A percentile compares a stretch with the other conserved stretches of the same genome.
phyloP scores from a whole-genome alignment of 2,113 vertebrate genomes.

The Siniperca chuatsi region DNA sequence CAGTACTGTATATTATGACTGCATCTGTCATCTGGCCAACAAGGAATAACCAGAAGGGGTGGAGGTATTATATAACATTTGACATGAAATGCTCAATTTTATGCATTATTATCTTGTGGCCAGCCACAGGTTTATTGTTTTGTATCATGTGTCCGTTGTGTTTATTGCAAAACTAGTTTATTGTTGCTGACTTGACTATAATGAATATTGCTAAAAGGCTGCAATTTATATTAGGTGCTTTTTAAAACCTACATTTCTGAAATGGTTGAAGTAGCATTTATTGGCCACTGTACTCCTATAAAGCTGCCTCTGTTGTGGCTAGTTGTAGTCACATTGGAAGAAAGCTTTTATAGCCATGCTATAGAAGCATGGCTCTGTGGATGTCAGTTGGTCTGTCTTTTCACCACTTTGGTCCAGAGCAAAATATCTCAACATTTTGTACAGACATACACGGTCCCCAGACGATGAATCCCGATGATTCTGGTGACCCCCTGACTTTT shows the following conservation, averaged over 20 bases:
- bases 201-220: background rate
- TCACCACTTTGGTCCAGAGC: background rate
- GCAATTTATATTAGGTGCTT: background rate
- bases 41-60: background rate
- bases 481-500: background rate
- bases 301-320: background rate
- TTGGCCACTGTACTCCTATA: background rate
- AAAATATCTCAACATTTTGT: background rate
- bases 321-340: background rate
- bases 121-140: background rate
- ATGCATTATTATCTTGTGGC: background rate
- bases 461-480: background rate
- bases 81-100: background rate
- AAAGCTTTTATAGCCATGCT: background rate
- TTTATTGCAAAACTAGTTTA: conserved; percentile 22
- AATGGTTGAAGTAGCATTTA: background rate
- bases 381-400: background rate
- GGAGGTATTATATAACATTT: background rate
- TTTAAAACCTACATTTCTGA: background rate
- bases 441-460: background rate
- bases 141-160: background rate
- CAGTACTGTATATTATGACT: background rate
- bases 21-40: conserved; percentile 10
- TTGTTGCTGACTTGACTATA: background rate
- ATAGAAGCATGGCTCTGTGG: background rate